phyloP scores from a whole-genome alignment of 2,113 vertebrate species.

The Cromileptes altivelis region DNA sequence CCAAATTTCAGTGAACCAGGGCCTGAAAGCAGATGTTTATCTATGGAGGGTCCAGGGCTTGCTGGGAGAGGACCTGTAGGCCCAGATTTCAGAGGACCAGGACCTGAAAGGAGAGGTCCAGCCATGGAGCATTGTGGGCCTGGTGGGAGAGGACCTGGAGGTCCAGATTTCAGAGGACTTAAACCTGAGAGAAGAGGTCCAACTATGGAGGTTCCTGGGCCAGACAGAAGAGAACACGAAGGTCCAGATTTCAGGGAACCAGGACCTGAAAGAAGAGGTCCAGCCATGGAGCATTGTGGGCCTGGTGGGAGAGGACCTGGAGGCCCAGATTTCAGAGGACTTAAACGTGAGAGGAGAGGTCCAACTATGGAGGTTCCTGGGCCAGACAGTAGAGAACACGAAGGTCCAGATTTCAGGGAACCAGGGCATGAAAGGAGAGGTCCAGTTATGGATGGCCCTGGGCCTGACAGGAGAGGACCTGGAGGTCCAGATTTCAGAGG shows the following conservation, averaged over 20 bases:
- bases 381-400: background rate
- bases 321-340: conserved; percentile 19
- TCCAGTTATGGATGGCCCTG: background rate
- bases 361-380: background rate
- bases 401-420: conserved; percentile 22
- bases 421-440: conserved; percentile 1
- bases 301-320: conserved; percentile 17
- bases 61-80: background rate
- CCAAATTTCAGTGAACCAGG: conserved; percentile 31
- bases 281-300: background rate
- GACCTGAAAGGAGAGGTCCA: conserved; percentile 2
- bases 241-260: conserved; percentile 23
- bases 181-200: background rate
- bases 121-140: background rate
- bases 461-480: background rate
- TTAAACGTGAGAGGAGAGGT: background rate
- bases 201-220: background rate
- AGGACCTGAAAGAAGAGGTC: conserved; percentile 9
- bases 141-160: conserved; percentile 21
- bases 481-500: conserved; percentile 16
- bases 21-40: background rate
- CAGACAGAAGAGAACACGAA: background rate
- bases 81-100: conserved; percentile 15
- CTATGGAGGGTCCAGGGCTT: background rate
- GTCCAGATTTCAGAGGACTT: conserved; percentile 13